Evolutionary conservation across 2,888 invertebrate genomes (phyloP).

Genomic region (Tiliacea citrago): DNA sequence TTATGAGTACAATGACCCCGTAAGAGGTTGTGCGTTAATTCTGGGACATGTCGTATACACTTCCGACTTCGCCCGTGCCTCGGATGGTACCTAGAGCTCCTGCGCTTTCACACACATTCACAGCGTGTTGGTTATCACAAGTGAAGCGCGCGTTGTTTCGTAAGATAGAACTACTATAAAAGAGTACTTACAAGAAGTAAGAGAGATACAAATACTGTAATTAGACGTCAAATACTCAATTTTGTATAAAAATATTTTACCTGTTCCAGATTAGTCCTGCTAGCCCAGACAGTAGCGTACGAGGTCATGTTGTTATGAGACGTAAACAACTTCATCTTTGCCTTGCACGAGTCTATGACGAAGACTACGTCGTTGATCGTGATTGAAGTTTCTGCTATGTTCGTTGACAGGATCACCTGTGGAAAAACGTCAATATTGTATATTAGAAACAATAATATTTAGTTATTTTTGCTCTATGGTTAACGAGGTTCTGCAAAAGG

Average conservation of each 20-base stretch:
- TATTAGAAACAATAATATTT: neutral
- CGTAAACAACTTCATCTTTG: slow-evolving; percentile 99
- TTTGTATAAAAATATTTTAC: slow-evolving; percentile 51
- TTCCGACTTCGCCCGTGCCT: too few relatives aligned
- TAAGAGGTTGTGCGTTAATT: too few relatives aligned
- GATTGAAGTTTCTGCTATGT: slow-evolving; percentile 99
- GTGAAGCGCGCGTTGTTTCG: too few relatives aligned
- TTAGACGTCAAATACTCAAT: too few relatives aligned
- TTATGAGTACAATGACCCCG: too few relatives aligned
- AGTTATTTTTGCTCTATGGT: neutral
- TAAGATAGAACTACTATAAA: too few relatives aligned
- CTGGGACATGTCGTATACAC: too few relatives aligned
- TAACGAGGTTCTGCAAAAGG: neutral
- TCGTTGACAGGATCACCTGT: slow-evolving; percentile 98
- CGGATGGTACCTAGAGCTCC: too few relatives aligned
- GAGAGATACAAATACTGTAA: too few relatives aligned
- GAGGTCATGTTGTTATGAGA: slow-evolving; percentile 99
- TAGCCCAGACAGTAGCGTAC: slow-evolving; percentile 99
- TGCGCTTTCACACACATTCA: too few relatives aligned
- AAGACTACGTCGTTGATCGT: slow-evolving; percentile 99
- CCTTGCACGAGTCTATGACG: slow-evolving; percentile 99
- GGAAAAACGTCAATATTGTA: slow-evolving; percentile 34
- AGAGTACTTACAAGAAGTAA: too few relatives aligned
- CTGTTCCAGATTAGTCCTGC: slow-evolving; percentile 98
- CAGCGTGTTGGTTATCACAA: too few relatives aligned